These are phyloP conservation scores for Eupithecia exiguata DNA, from an alignment of 2,888 invertebrate genomes.

Conservation along the genomic window DNA sequence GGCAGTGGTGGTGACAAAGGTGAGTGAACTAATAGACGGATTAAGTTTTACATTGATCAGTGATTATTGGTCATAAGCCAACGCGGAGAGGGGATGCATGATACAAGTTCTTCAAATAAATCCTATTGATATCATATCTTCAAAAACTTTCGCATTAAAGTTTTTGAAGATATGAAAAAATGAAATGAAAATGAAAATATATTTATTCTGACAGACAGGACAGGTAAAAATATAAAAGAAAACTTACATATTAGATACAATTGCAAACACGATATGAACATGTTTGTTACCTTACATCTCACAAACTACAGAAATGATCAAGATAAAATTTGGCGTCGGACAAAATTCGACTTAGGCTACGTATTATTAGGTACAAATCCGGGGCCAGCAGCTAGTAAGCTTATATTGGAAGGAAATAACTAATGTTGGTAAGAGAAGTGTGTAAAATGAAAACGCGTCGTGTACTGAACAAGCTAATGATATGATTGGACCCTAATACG, in stretches of 20 bases:
- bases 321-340: not conserved
- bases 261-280: no score
- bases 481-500: slow-evolving; percentile 31
- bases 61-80: not conserved
- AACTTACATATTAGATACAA: no score
- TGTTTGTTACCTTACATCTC: not conserved
- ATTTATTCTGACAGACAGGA: no score
- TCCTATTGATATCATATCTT: no score
- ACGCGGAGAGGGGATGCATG: not conserved
- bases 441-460: slow-evolving; percentile 30
- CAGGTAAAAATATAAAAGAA: no score
- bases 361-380: not conserved
- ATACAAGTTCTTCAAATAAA: not conserved
- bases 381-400: not conserved
- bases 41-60: not conserved
- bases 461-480: slow-evolving; percentile 28
- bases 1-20: not conserved
- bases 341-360: not conserved
- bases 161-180: no score
- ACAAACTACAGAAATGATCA: not conserved
- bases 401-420: slow-evolving; percentile 1
- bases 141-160: no score
- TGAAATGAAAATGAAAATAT: no score
- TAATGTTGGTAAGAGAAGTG: not conserved
- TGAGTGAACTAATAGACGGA: not conserved